Conservation (phyloP, 1,140 invertebrate genomes). For the Papilio machaon region DNA sequence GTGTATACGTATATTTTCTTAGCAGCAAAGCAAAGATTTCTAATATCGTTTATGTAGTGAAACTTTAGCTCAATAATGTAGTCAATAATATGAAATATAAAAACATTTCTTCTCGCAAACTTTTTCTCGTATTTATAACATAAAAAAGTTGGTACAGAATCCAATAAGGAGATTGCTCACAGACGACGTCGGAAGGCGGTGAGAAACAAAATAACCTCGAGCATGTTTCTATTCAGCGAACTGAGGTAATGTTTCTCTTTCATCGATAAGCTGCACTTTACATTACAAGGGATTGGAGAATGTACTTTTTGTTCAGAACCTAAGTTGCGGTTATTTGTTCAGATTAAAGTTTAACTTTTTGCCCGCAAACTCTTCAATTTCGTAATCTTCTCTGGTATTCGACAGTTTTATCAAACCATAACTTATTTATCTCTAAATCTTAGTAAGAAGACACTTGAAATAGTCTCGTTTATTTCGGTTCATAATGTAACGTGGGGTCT, state of each 20-base stretch:
- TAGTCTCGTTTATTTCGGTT: neutral
- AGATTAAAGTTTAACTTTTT: no score
- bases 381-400: no score
- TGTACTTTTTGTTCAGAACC: neutral
- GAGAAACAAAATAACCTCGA: neutral
- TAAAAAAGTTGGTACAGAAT: neutral
- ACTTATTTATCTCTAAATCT: neutral
- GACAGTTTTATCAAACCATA: no score
- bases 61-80: neutral
- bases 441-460: neutral
- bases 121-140: neutral
- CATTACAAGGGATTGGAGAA: neutral
- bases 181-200: neutral
- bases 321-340: neutral
- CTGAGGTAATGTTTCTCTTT: neutral
- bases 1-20: neutral
- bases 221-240: neutral
- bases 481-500: neutral
- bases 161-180: constrained; percentile 16
- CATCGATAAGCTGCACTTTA: constrained; percentile 11
- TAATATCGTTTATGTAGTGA: neutral
- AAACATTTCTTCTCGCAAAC: neutral
- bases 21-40: neutral
- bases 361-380: no score
- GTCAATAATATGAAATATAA: neutral